Percentiles rank a stretch among this genome's conserved stretches.
phyloP scores from a whole-genome alignment of 2,797 vertebrate genomes.

The Champsocephalus gunnari region DNA sequence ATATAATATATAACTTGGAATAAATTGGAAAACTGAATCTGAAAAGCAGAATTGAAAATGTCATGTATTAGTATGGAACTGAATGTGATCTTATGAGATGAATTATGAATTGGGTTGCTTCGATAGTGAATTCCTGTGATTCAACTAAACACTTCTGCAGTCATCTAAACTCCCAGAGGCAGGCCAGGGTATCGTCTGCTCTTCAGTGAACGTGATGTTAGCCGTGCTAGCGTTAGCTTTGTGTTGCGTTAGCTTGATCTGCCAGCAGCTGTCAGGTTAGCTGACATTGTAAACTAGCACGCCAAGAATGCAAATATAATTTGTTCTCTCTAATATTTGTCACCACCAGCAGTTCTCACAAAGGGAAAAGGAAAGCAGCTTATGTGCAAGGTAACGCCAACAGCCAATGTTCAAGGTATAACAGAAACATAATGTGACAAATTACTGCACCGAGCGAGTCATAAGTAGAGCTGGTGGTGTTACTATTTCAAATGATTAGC shows the following conservation, averaged over 20 bases:
- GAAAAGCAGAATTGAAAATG: no score
- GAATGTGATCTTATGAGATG: no score
- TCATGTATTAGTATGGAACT: no score
- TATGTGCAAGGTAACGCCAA: constrained; percentile 21
- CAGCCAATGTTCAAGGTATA: constrained; percentile 24
- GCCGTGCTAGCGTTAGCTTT: not conserved
- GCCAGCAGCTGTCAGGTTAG: not conserved
- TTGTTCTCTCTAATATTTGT: constrained; percentile 10
- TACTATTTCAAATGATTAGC: constrained; percentile 7
- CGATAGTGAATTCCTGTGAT: no score
- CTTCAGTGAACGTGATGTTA: not conserved
- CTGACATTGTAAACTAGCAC: constrained; percentile 11
- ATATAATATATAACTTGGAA: no score
- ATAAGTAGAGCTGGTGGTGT: constrained; percentile 18
- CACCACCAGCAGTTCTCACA: constrained; percentile 19
- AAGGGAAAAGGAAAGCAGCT: not conserved
- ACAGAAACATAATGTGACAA: constrained; percentile 23
- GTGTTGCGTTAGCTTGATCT: not conserved
- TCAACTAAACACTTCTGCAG: no score
- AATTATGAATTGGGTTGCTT: no score
- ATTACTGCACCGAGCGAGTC: constrained; percentile 22
- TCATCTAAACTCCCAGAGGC: no score
- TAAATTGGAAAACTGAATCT: no score
- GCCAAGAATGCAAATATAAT: constrained; percentile 7
- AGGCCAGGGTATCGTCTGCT: no score